A percentile compares a stretch with the other conserved stretches of the same genome.
phyloP scores from a whole-genome alignment of 1,140 invertebrate species.

The Nephila pilipes region DNA sequence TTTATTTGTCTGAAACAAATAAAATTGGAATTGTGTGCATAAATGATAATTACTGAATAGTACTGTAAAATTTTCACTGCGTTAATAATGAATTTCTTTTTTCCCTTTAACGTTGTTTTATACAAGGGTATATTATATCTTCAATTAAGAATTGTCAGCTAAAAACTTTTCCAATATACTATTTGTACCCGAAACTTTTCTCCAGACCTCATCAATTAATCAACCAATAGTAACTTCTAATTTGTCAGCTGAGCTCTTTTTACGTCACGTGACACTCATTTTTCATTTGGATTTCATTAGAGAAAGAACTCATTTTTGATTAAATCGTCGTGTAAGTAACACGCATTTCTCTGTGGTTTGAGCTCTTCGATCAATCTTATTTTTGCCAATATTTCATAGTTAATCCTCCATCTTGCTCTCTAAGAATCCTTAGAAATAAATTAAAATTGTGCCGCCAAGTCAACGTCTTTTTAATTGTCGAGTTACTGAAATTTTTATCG shows the following conservation, averaged over 20 bases:
- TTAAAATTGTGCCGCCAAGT: neutral
- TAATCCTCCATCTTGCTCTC: neutral
- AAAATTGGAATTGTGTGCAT: too few relatives aligned
- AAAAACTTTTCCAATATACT: neutral
- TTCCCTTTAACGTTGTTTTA: neutral
- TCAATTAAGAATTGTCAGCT: neutral
- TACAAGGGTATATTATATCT: neutral
- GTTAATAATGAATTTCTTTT: too few relatives aligned
- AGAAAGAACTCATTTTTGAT: neutral
- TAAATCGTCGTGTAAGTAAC: neutral
- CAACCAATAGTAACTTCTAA: neutral
- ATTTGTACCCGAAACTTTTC: neutral
- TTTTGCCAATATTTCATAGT: neutral
- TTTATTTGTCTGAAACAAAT: too few relatives aligned
- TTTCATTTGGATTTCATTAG: constrained; percentile 4
- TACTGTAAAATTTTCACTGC: too few relatives aligned
- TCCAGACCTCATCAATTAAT: constrained; percentile 23
- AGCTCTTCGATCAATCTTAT: neutral
- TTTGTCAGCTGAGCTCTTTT: neutral
- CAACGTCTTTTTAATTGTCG: neutral
- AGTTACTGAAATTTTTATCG: neutral
- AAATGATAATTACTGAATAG: too few relatives aligned
- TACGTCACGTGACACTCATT: neutral
- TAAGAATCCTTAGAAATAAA: neutral
- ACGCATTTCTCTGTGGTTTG: neutral